Percentiles rank a stretch among this genome's conserved stretches.
phyloP scores from a whole-genome alignment of 1,140 invertebrate genomes.

The Brachionus manjavacas region DNA sequence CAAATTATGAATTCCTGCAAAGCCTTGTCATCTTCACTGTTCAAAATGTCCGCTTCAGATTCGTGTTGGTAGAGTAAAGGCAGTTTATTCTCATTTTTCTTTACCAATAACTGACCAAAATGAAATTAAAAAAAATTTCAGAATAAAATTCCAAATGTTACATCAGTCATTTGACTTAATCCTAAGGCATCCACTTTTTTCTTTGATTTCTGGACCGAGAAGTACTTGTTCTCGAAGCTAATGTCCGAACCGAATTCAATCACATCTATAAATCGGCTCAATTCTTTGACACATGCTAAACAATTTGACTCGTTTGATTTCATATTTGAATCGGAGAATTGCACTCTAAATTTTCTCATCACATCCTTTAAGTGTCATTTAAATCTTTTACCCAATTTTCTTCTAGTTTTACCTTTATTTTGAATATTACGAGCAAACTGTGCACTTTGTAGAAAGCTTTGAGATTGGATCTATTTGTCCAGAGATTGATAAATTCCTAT shows the following conservation, averaged over 20 bases:
- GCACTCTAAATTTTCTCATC: neutral
- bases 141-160: neutral
- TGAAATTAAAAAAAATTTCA: neutral
- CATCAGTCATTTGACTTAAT: neutral
- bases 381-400: neutral
- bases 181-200: neutral
- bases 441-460: neutral
- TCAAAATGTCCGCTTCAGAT: neutral
- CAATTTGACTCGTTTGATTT: neutral
- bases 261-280: constrained; percentile 1
- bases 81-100: constrained; percentile 2
- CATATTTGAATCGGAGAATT: neutral
- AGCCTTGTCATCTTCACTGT: neutral
- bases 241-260: neutral
- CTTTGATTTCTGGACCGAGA: neutral
- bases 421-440: neutral
- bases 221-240: neutral
- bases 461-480: neutral
- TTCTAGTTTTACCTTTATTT: neutral
- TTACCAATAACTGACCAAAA: neutral
- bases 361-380: neutral
- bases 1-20: constrained; percentile 8
- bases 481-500: constrained; percentile 1
- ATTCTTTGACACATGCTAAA: neutral
- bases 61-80: constrained; percentile 8